Evolutionary conservation across 2,797 vertebrate genomes (phyloP).

Genomic region (Bothrops alternatus): DNA sequence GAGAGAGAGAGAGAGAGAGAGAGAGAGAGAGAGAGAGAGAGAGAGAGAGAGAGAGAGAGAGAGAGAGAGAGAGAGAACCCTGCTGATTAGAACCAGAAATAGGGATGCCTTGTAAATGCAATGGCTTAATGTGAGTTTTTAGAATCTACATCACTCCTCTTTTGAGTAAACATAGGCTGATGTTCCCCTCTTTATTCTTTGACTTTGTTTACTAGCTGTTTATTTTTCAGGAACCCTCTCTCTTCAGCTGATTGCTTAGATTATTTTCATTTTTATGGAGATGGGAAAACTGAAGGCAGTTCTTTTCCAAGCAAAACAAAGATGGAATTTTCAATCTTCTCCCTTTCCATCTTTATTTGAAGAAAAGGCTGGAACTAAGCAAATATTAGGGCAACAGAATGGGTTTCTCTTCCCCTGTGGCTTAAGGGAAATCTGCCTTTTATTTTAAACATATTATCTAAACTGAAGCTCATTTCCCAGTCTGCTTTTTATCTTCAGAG

Average conservation of each 20-base stretch:
- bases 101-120: background rate
- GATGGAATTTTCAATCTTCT: slow-evolving; percentile 3
- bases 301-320: slow-evolving; percentile 16
- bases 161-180: background rate
- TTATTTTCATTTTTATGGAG: slow-evolving; percentile 13
- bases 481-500: slow-evolving; percentile 29
- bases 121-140: background rate
- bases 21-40: background rate
- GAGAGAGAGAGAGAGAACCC: background rate
- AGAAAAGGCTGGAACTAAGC: slow-evolving; percentile 16
- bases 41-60: background rate
- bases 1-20: background rate
- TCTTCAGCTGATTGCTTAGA: slow-evolving; percentile 6
- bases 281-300: background rate
- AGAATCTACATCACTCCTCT: background rate
- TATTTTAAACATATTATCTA: slow-evolving; percentile 13
- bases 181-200: background rate
- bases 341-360: background rate
- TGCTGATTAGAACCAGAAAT: background rate
- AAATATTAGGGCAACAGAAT: slow-evolving; percentile 24
- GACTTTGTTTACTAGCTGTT: background rate
- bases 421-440: slow-evolving; percentile 34
- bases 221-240: slow-evolving; percentile 5
- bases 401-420: slow-evolving; percentile 10
- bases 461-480: slow-evolving; percentile 17